These are phyloP conservation scores for Smutsia gigantea DNA, from an alignment of 2,797 vertebrate genomes.

Conservation along the genomic window DNA sequence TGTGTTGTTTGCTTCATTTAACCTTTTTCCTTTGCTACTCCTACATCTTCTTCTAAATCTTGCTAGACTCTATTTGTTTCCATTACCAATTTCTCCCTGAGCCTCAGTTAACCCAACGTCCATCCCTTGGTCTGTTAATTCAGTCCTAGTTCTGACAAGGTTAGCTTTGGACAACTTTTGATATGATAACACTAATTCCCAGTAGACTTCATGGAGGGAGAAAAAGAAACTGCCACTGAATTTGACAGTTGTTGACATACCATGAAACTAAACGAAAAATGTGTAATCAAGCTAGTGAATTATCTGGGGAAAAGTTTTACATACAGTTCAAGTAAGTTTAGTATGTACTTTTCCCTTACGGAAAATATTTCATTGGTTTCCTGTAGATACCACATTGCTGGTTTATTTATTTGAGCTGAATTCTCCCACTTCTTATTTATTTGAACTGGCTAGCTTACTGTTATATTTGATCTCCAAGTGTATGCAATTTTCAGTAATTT, in stretches of 20 bases:
- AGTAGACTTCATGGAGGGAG: not conserved
- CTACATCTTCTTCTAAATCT: not conserved
- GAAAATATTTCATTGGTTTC: constrained; percentile 48
- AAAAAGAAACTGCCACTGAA: not conserved
- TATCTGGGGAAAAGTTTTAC: not conserved
- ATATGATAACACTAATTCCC: constrained; percentile 32
- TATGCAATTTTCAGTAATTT: constrained; percentile 45
- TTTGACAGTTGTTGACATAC: constrained; percentile 47
- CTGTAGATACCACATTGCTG: not conserved
- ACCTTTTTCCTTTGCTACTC: not conserved
- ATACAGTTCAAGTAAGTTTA: not conserved
- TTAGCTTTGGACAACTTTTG: constrained; percentile 38
- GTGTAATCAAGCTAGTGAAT: not conserved
- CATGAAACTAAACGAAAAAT: constrained; percentile 45
- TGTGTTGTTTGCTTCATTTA: not conserved
- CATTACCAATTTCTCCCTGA: not conserved
- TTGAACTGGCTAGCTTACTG: constrained; percentile 32
- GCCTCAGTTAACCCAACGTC: not conserved
- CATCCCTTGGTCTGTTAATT: not conserved
- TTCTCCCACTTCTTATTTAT: constrained; percentile 44
- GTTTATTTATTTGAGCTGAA: constrained; percentile 25
- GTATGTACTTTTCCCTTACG: not conserved
- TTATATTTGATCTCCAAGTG: constrained; percentile 2
- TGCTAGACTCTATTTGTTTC: not conserved
- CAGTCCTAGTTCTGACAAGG: not conserved